These are phyloP conservation scores for Erinaceus europaeus DNA, from an alignment of 2,113 vertebrate species.

Conservation along the genomic window DNA sequence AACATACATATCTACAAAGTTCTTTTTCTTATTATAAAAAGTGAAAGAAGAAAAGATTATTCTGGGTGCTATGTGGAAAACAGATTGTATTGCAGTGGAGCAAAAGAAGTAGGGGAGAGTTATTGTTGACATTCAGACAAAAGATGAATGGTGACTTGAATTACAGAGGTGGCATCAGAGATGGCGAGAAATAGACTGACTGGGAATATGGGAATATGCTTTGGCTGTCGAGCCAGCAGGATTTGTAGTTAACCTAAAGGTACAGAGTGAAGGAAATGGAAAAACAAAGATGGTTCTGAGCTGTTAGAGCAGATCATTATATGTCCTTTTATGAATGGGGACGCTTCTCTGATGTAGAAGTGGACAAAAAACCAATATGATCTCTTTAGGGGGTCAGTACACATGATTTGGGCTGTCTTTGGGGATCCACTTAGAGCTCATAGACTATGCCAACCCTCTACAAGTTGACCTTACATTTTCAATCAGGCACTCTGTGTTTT, in stretches of 20 bases:
- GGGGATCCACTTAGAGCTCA: neutral
- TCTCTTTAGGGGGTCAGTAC: neutral
- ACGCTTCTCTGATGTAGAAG: neutral
- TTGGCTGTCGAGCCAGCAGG: neutral
- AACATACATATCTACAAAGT: too few relatives aligned
- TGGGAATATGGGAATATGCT: neutral
- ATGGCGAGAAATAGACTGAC: neutral
- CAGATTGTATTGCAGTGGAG: neutral
- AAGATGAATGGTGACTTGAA: neutral
- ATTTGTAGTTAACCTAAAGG: too few relatives aligned
- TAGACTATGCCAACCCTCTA: neutral
- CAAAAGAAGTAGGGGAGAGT: neutral
- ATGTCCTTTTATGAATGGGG: too few relatives aligned
- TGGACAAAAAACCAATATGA: neutral
- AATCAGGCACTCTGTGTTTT: neutral
- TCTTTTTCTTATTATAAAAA: too few relatives aligned
- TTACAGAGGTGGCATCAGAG: accelerated
- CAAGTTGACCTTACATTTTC: neutral
- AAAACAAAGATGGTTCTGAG: neutral
- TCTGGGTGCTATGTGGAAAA: neutral
- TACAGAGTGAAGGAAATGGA: neutral
- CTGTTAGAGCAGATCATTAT: neutral
- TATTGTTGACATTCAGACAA: neutral
- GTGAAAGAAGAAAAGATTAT: neutral
- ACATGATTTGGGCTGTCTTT: neutral